These are phyloP conservation scores for Bembecia ichneumoniformis DNA, from an alignment of 2,888 invertebrate species.

Conservation along the genomic window DNA sequence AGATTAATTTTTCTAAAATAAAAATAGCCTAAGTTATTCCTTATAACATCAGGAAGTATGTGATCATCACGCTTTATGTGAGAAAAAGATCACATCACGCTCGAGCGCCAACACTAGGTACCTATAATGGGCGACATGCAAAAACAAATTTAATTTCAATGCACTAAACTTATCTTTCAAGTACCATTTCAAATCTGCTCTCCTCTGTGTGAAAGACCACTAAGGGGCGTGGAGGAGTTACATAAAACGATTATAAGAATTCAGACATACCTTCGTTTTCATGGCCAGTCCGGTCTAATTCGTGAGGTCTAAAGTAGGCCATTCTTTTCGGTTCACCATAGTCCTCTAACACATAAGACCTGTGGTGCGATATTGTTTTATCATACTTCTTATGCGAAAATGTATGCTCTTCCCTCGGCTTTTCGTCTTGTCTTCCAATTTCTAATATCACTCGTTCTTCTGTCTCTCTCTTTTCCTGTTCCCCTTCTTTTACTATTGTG, in stretches of 20 bases:
- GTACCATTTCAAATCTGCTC: too few relatives aligned
- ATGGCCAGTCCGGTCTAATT: slow-evolving; percentile 26
- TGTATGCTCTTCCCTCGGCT: slow-evolving; percentile 52
- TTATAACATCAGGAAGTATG: too few relatives aligned
- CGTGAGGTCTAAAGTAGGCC: slow-evolving; percentile 50
- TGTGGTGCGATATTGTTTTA: slow-evolving; percentile 61
- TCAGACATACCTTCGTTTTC: neutral
- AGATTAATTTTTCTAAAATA: too few relatives aligned
- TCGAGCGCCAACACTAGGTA: too few relatives aligned
- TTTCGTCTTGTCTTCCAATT: slow-evolving; percentile 64
- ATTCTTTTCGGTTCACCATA: slow-evolving; percentile 49
- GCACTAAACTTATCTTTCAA: too few relatives aligned
- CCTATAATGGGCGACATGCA: too few relatives aligned
- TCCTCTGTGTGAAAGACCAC: too few relatives aligned
- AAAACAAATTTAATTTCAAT: too few relatives aligned
- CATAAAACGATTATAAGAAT: neutral
- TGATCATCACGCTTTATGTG: too few relatives aligned
- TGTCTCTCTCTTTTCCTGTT: slow-evolving; percentile 42
- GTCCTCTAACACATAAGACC: slow-evolving; percentile 60
- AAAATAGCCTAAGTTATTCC: too few relatives aligned
- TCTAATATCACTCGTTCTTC: slow-evolving; percentile 63
- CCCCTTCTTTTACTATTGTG: slow-evolving; percentile 44
- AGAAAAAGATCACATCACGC: too few relatives aligned
- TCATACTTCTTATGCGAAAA: slow-evolving; percentile 69
- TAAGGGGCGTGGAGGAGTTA: too few relatives aligned